Evolutionary conservation across 1,140 invertebrate species (phyloP).

Genomic region (Ericerus pela): DNA sequence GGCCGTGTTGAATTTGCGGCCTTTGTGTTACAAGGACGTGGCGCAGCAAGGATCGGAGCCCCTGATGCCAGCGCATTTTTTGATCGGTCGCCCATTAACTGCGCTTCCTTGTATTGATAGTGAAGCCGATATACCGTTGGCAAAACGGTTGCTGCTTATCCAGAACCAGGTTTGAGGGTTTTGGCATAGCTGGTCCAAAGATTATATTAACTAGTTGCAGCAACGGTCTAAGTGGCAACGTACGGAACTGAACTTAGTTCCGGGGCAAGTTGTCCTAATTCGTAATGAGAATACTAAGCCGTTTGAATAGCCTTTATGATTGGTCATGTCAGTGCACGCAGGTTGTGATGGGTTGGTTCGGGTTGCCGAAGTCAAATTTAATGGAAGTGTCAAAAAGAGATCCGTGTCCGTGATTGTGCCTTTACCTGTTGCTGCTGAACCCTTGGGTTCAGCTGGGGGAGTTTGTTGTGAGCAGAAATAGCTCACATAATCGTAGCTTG

Average conservation of each 20-base stretch:
- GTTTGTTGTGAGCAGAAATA: no score
- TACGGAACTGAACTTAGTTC: slow-evolving; percentile 8
- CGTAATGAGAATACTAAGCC: no score
- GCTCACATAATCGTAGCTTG: no score
- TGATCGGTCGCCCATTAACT: slow-evolving; percentile 18
- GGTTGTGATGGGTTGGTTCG: slow-evolving; percentile 22
- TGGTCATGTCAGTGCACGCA: slow-evolving; percentile 21
- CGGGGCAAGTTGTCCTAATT: slow-evolving; percentile 21
- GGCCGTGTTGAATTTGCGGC: slow-evolving; percentile 26
- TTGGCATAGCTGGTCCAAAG: slow-evolving; percentile 24
- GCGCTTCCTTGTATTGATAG: slow-evolving; percentile 8
- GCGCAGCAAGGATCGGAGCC: slow-evolving; percentile 22
- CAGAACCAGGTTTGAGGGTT: slow-evolving; percentile 21
- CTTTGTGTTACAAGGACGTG: no score
- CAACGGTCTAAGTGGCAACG: slow-evolving; percentile 23
- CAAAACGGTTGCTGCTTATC: slow-evolving; percentile 17
- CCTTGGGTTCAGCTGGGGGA: no score
- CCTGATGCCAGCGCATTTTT: slow-evolving; percentile 27
- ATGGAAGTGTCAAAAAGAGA: no score
- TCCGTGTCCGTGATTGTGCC: no score
- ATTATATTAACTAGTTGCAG: no score
- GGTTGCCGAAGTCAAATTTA: background rate
- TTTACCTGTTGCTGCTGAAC: no score
- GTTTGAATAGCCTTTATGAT: slow-evolving; percentile 25
- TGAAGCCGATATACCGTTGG: slow-evolving; percentile 16